phyloP scores from a whole-genome alignment of 2,888 invertebrate genomes.

The Lochmaea crataegi region DNA sequence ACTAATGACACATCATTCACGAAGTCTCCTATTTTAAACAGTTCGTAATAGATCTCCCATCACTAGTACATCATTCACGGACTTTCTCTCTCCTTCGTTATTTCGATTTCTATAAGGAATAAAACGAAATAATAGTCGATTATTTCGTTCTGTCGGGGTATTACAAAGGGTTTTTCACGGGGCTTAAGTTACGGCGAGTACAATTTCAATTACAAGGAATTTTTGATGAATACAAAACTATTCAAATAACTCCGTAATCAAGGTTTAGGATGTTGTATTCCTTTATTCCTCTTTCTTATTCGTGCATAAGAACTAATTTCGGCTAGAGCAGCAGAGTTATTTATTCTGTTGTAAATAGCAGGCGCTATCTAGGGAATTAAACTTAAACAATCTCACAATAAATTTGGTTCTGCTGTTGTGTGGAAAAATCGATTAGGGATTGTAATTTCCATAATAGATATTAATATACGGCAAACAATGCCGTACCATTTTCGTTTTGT shows the following conservation, averaged over 20 bases:
- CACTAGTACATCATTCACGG: no score
- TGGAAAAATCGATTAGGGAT: not conserved
- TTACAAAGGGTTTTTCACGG: no score
- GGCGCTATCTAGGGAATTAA: conserved; percentile 10
- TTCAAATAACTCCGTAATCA: conserved; percentile 17
- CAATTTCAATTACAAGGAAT: conserved; percentile 17
- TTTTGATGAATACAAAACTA: conserved; percentile 10
- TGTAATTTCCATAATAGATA: not conserved
- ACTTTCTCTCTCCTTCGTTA: no score
- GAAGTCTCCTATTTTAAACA: no score
- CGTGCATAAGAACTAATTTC: not conserved
- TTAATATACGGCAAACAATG: not conserved
- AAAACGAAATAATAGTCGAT: no score
- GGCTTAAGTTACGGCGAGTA: not conserved
- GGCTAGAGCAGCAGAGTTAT: conserved; percentile 1
- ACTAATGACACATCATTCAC: no score
- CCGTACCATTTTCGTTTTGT: no score
- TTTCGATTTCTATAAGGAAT: no score
- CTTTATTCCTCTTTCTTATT: conserved; percentile 7
- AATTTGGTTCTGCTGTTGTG: not conserved
- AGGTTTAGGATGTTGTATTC: not conserved
- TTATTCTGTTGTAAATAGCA: conserved; percentile 8
- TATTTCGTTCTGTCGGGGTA: no score
- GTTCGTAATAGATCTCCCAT: no score
- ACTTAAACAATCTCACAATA: conserved; percentile 1